Evolutionary conservation across 2,113 vertebrate genomes (phyloP).

Genomic region (Rhinichthys klamathensis): DNA sequence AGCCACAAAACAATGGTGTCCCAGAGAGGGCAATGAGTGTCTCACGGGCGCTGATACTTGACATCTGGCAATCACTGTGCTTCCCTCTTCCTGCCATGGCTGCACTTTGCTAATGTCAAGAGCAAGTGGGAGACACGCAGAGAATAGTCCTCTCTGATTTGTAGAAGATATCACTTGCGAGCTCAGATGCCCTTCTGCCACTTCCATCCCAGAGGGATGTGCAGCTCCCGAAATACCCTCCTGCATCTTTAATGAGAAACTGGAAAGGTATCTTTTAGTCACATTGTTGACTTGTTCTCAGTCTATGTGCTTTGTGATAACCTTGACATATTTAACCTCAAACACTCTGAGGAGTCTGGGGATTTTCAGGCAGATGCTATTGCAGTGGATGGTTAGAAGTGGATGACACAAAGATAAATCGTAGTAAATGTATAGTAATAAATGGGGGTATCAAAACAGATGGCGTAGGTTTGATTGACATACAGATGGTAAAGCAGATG

Average conservation of each 20-base stretch:
- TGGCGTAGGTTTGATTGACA: slow-evolving; percentile 30
- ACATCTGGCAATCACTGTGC: slow-evolving; percentile 44
- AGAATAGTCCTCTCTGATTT: slow-evolving; percentile 51
- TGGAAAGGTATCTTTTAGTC: slow-evolving; percentile 51
- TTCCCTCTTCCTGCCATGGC: slow-evolving; percentile 34
- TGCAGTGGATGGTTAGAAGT: not conserved
- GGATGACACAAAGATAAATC: slow-evolving; percentile 12
- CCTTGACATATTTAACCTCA: slow-evolving; percentile 51
- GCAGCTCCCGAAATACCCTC: slow-evolving; percentile 56
- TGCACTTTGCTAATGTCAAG: slow-evolving; percentile 57
- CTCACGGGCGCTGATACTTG: slow-evolving; percentile 34
- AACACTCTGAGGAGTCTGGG: not conserved
- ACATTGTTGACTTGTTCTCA: slow-evolving; percentile 46
- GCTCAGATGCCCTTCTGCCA: slow-evolving; percentile 52
- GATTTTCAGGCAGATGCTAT: not conserved
- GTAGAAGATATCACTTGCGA: slow-evolving; percentile 55
- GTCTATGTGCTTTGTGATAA: slow-evolving; percentile 50
- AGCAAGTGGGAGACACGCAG: slow-evolving; percentile 48
- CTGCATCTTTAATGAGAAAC: slow-evolving; percentile 61
- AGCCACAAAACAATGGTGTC: slow-evolving; percentile 9
- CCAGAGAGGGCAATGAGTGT: slow-evolving; percentile 17
- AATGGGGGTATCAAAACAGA: slow-evolving; percentile 9
- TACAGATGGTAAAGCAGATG: slow-evolving; percentile 28
- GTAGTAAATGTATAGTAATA: not conserved
- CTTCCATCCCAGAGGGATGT: slow-evolving; percentile 39